These are phyloP conservation scores for Coelinius sp. DNA, from an alignment of 2,888 invertebrate genomes.

Conservation along the genomic window DNA sequence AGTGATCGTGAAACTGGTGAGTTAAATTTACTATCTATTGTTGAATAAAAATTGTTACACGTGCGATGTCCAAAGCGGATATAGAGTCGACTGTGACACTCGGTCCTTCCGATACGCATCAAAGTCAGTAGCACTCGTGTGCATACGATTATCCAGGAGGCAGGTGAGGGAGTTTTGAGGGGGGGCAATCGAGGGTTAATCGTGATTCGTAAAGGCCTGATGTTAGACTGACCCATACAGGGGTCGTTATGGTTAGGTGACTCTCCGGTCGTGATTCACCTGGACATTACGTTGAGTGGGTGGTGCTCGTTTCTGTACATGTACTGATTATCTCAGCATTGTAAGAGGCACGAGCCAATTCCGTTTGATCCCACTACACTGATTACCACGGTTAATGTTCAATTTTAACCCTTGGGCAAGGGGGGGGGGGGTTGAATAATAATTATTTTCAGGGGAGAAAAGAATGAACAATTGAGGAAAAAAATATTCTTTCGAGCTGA, in stretches of 20 bases:
- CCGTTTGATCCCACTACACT: conserved; percentile 30
- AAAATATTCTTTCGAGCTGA: too few species aligned
- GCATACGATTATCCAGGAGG: conserved; percentile 56
- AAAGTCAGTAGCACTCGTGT: conserved; percentile 52
- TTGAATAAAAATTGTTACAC: conserved; percentile 31
- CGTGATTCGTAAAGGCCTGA: conserved; percentile 58
- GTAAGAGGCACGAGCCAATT: conserved; percentile 53
- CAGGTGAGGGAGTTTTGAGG: conserved; percentile 54
- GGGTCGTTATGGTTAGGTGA: conserved; percentile 66
- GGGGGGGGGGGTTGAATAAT: neutral
- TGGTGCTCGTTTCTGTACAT: conserved; percentile 17
- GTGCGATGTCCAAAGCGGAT: conserved; percentile 38
- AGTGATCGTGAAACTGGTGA: conserved; percentile 78
- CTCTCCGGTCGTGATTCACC: conserved; percentile 70
- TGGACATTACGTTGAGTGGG: conserved; percentile 65
- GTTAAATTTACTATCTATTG: conserved; percentile 48
- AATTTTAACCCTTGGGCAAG: conserved; percentile 12
- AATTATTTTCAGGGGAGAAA: neutral
- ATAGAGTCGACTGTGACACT: conserved; percentile 22
- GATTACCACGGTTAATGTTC: conserved; percentile 29
- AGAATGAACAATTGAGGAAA: neutral
- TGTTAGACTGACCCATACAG: conserved; percentile 42
- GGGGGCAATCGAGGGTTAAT: conserved; percentile 61
- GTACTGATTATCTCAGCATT: conserved; percentile 47
- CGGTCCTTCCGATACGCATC: conserved; percentile 56